Base-by-base conservation (phyloP, 2,113 vertebrate genomes). In the Planiliza haematocheilus region DNA sequence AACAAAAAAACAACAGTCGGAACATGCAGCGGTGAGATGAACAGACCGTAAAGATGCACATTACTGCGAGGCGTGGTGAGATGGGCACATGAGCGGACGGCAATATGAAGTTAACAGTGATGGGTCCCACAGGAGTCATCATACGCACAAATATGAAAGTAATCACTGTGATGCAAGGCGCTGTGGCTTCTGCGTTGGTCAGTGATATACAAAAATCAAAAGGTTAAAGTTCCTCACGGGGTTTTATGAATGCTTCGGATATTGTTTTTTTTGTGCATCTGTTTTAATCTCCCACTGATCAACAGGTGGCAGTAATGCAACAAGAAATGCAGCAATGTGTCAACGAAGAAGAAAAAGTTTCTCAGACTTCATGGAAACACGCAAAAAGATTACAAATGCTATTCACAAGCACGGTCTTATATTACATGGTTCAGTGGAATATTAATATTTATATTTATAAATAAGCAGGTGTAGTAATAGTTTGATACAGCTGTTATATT, bases 1-100 rank as follows among this genome's bases (percentile, higher is more conserved):
- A 49, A 58, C 43, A 75, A 80, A 30, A 30, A 30, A 30, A 30
- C 24, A 66, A 83, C n/a, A n/a, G n/a, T n/a, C n/a, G n/a, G n/a
- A n/a, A 37, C 60, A 48, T 0, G 37, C 34, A 30, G 38, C 7
- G 8, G 43, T 45, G 17, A 10, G 37, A 46, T 16, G 18, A 70
- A 63, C 18, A 8, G 67, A 57, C 41, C 13, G 45, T 50, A 41
- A 39, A 8, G 36, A 59, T 42, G 53, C 34, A 42, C 21, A 17
- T 55, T 20, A 37, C 41, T 16, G 30, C 13, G 52, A 62, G 59
- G 59, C 24, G 24, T 46, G 59, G 59, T 46, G 42, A 46, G 59
- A 46, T 7, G n/a, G 24, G 7, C 24, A 11, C n/a, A 30, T 30
- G 24, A 46, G 59, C 0, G 59, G 59, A 42, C 34, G 46, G 42